Base-by-base conservation (phyloP, 2,113 vertebrate species). In the Chaenogobius annularis region DNA sequence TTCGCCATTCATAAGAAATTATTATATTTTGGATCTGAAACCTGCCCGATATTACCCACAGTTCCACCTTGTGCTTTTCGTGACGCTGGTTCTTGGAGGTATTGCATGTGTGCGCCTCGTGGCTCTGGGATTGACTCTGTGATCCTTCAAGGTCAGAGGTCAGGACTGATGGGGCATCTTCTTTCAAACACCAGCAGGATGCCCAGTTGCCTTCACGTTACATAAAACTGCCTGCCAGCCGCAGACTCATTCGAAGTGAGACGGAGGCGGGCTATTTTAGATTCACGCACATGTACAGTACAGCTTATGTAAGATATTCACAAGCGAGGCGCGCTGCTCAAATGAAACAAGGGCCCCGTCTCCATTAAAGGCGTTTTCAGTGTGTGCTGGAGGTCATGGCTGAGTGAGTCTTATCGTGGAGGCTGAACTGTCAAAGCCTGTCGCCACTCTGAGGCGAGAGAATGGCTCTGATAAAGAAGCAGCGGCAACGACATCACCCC, bases 361-460 rank as follows among this genome's bases (percentile, higher is more conserved):
- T 70, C 77, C 73, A 64, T 77, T 48, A 17, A 70, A 80, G 74
- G 68, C 31, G 26, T 64, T 55, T 65, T 67, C 10, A 40, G 35
- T 48, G 58, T 70, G 44, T 0, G 37, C 26, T 31, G 8, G n/a
- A 52, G 59, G 66, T 72, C 56, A 17, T 7, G 46, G 68, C 56
- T 31, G 40, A 44, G 22, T 8, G 74, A 44, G 56, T 23, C 43
- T 80, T 85, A 88, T 90, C 79, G 1, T 48, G 13, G 68, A 69
- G 76, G 66, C 63, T 67, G 77, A 75, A 63, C 78, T 69, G 81
- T 74, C 73, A 75, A 58, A 83, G 64, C 20, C 83, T 88, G 84
- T 85, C 87, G 77, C 44, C 75, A 31, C 73, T 35, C 48, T 2
- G n/a, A 1, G 61, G 77, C 55, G 86, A 73, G 75, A 81, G 7